Base-by-base conservation (phyloP, 1,140 invertebrate genomes). In the Mesaphorura yosii region DNA sequence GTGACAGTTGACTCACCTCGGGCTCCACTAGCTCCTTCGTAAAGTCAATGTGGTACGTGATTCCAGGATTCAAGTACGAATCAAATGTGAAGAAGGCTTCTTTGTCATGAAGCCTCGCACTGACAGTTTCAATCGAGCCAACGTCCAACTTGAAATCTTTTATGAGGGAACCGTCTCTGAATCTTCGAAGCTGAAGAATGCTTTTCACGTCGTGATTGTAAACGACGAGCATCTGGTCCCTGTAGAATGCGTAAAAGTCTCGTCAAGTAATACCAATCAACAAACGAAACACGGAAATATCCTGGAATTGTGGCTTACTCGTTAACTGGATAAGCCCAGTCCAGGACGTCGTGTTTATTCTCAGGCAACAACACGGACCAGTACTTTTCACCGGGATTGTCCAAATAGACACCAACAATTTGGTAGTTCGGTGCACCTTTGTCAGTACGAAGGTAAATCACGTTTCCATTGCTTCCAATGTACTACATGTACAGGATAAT, bases 31-130 rank as follows among this genome's bases (percentile, higher is more conserved):
- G 72, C 14, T 76, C 71, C 48, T 77, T 75, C 15, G 73, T 75
- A 55, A 97, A 78, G 72, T 94, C 86, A 59, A 84, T 84, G 41
- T 78, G 80, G 68, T 92, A 96, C 66, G 96, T 93, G 51, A 84
- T 79, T 19, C 84, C 84, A 17, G 95, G 94, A 39, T 82, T 87
- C 19, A 97, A 75, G 70, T 97, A 97, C 0, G 92, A 97, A 39
- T 83, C 83, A 67, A 97, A 94, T 60, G 84, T 78, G 68, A 88
- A 96, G 71, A 97, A 98, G 56, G 95, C 82, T 74, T 97, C 88
- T 0, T 76, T 78, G 62, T 90, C 80, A 58, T 86, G 79, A 65
- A 83, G 85, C 64, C 88, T 81, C 5, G 88, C 91, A 5, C 84
- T 86, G 64, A 88, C 84, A 1, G 82, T 83, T 25, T 78, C 78